Evolutionary conservation across 1,140 invertebrate genomes (phyloP).

Genomic region (Cotesia typhae): DNA sequence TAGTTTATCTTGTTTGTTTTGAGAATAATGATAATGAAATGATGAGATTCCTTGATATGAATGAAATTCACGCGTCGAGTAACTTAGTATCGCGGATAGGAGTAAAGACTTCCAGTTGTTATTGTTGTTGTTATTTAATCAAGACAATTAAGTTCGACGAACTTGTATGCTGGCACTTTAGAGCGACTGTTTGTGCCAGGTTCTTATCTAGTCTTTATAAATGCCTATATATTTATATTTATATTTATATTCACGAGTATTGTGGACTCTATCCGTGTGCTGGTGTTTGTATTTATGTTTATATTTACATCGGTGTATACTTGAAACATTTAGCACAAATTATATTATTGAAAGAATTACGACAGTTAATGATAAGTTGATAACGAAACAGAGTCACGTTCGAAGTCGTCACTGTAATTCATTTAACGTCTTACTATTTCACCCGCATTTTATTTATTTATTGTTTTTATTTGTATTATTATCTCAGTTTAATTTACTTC

Average conservation of each 20-base stretch:
- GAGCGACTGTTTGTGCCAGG: not conserved
- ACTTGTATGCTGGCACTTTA: conserved; percentile 3
- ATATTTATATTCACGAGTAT: no score
- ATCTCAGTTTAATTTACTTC: not conserved
- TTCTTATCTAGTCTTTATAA: not conserved
- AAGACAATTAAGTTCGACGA: conserved; percentile 31
- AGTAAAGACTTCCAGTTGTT: conserved; percentile 10
- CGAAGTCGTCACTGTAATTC: conserved; percentile 25
- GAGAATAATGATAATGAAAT: no score
- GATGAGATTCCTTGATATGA: conserved; percentile 21
- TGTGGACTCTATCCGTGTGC: no score
- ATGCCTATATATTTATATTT: not conserved
- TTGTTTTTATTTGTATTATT: not conserved
- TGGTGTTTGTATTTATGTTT: not conserved
- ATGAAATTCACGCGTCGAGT: conserved; percentile 17
- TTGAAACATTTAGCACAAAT: no score
- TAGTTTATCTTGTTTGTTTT: no score
- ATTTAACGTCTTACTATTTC: conserved; percentile 11
- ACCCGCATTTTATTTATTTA: not conserved
- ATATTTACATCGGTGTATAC: not conserved
- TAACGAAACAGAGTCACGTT: conserved; percentile 14
- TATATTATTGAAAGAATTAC: not conserved
- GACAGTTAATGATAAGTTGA: not conserved
- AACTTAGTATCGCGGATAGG: not conserved
- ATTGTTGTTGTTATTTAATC: conserved; percentile 17